phyloP scores from a whole-genome alignment of 2,113 vertebrate species.

The Fulmarus glacialis region DNA sequence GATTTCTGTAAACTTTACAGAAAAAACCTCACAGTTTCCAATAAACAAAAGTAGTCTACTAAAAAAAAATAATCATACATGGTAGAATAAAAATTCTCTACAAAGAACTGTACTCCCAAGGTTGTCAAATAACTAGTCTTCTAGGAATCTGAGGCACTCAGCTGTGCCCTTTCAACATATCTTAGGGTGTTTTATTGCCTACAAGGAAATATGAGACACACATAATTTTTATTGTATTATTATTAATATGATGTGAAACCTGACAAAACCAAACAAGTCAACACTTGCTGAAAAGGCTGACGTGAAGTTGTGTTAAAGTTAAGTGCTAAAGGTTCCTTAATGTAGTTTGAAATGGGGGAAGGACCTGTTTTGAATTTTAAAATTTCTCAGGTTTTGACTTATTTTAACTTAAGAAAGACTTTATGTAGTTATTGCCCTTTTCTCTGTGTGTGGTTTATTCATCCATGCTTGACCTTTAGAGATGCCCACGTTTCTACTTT shows the following conservation, averaged over 20 bases:
- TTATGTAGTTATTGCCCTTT: neutral
- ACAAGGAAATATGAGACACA: constrained; percentile 43
- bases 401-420: neutral
- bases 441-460: neutral
- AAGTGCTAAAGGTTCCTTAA: constrained; percentile 34
- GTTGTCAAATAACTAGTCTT: constrained; percentile 17
- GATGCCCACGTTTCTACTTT: neutral
- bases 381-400: constrained; percentile 7
- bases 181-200: constrained; percentile 64
- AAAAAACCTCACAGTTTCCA: constrained; percentile 41
- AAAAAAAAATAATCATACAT: neutral
- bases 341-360: neutral
- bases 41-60: constrained; percentile 13
- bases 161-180: constrained; percentile 11
- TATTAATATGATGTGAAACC: constrained; percentile 24
- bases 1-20: constrained; percentile 59
- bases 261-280: constrained; percentile 48
- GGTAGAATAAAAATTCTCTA: constrained; percentile 22
- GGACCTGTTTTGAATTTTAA: constrained; percentile 9
- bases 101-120: neutral
- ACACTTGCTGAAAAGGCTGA: constrained; percentile 24
- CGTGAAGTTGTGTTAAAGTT: neutral
- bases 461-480: neutral
- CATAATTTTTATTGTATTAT: constrained; percentile 9
- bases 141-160: constrained; percentile 16